Conservation (phyloP, 2,113 vertebrate species). For the Barbus barbus region DNA sequence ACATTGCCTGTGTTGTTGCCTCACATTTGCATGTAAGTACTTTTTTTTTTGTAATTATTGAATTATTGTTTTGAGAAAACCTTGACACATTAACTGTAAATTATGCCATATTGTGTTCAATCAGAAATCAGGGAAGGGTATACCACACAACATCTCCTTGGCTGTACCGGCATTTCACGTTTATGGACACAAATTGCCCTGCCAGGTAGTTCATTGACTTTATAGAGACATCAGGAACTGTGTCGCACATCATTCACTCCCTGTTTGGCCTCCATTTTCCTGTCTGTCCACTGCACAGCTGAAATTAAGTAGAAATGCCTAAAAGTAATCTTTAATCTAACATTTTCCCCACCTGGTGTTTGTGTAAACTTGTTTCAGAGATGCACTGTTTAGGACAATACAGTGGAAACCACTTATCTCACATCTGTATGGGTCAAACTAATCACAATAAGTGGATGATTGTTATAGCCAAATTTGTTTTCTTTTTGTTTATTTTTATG, state of each 20-base stretch:
- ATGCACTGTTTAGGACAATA: no score
- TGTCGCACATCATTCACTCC: not conserved
- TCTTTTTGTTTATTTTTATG: not conserved
- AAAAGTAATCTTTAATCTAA: not conserved
- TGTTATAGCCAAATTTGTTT: not conserved
- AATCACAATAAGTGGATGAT: not conserved
- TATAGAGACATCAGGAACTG: not conserved
- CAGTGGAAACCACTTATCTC: not conserved
- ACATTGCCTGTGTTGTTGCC: constrained; percentile 18
- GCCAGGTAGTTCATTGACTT: not conserved
- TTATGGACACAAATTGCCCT: constrained; percentile 1
- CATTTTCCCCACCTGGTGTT: not conserved
- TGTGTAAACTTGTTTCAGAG: not conserved
- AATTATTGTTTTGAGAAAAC: not conserved
- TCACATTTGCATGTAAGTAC: constrained; percentile 4
- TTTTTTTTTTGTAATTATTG: not conserved
- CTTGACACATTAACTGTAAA: not conserved
- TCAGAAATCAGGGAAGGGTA: constrained; percentile 3
- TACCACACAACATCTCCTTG: not conserved
- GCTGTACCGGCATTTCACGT: not conserved
- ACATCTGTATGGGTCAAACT: not conserved
- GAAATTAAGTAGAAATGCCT: not conserved
- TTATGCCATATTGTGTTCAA: not conserved
- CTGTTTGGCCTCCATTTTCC: not conserved
- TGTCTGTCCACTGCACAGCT: not conserved